Evolutionary conservation across 2,113 vertebrate species (phyloP).

Genomic region (Sebastes schlegelii): DNA sequence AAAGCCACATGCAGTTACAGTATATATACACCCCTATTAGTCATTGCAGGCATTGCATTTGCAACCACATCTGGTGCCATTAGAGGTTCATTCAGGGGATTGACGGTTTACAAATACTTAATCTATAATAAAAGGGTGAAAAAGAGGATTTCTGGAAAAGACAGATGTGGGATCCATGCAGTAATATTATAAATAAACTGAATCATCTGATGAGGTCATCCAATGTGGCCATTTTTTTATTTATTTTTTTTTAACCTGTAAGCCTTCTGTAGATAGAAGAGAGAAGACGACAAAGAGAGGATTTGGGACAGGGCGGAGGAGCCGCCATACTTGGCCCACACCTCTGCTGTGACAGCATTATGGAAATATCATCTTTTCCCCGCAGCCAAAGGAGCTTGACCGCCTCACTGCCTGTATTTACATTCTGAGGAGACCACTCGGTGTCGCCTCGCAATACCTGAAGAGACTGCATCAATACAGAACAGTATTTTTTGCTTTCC

Average conservation of each 20-base stretch:
- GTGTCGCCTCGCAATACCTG: conserved; percentile 47
- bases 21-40: conserved; percentile 12
- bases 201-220: neutral
- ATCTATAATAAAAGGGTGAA: conserved; percentile 34
- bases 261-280: neutral
- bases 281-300: conserved; percentile 50
- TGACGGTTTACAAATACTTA: conserved; percentile 41
- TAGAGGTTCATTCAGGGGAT: conserved; percentile 38
- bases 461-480: conserved; percentile 32
- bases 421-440: conserved; percentile 62
- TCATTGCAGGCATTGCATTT: conserved; percentile 23
- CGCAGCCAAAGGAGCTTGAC: conserved; percentile 68
- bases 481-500: conserved; percentile 34
- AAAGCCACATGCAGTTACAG: conserved; percentile 19
- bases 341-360: conserved; percentile 77
- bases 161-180: conserved; percentile 30
- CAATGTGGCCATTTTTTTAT: neutral
- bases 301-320: conserved; percentile 50
- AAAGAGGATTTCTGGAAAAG: neutral
- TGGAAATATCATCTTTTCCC: conserved; percentile 77
- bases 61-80: conserved; percentile 36
- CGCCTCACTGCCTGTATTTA: conserved; percentile 64
- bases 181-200: neutral
- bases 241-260: conserved; percentile 17
- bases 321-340: conserved; percentile 35